Base-by-base conservation (phyloP, 1,140 invertebrate genomes). In the Lysiphlebus fabarum region DNA sequence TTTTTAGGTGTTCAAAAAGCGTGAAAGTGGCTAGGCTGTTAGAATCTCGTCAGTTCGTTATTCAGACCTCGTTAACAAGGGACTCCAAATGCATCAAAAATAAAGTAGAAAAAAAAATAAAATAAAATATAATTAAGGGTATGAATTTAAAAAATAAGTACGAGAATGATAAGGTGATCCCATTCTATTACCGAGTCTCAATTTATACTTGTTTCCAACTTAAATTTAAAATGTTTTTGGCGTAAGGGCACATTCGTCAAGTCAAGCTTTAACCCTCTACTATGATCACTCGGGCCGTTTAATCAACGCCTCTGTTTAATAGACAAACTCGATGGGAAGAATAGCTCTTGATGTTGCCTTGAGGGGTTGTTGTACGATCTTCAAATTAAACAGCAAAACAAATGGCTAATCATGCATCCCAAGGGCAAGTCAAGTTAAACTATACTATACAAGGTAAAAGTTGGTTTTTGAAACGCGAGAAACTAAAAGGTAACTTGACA, bases 401-500 rank as follows among this genome's bases (percentile, higher is more conserved):
- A 74, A 74, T 73, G 66, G 72, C 72, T 73, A 74, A 74, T 74
- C 71, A 72, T 72, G 67, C 70, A 63, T 72, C 70, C 65, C 62
- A 34, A 61, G 62, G 58, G 58, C 45, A 54, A 14, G 58, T 26
- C 17, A 26, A 26, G 17, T 26, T 26, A 26, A 26, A 26, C 17
- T 26, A 26, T 26, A 26, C 1, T 1, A 26, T 26, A 26, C 17
- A 26, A 26, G 17, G 17, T 26, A 26, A 26, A 26, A 26, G 17
- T 26, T 26, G 17, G 17, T 26, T 26, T 26, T 26, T 26, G 2
- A 26, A 26, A 4, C 17, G 17, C 17, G 17, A 26, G 17, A 17
- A 17, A 26, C 11, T 34, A 17, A 41, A 8, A 9, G 12, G 42
- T 12, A 40, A 53, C 5, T 12, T 45, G 6, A 12, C n/a, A 14